Evolutionary conservation across 2,888 invertebrate species (phyloP).

Genomic region (Macrophya annulata): DNA sequence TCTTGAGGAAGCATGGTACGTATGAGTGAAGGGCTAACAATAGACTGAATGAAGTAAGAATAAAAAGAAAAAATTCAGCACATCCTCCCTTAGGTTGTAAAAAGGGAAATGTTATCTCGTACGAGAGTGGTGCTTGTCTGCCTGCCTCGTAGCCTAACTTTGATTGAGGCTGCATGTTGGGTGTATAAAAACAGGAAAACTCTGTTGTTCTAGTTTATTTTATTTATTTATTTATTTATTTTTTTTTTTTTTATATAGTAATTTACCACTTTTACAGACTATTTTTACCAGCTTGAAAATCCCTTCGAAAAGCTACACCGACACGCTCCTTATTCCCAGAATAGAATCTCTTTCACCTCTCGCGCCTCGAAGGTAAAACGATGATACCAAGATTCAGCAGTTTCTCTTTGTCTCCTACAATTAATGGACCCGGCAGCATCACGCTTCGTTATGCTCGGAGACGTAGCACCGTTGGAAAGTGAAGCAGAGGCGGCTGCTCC

Average conservation of each 20-base stretch:
- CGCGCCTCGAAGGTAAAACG: constrained; percentile 36
- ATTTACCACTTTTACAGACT: constrained; percentile 7
- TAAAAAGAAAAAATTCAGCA: constrained; percentile 32
- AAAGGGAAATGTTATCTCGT: constrained; percentile 45
- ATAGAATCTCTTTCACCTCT: constrained; percentile 38
- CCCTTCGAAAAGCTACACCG: constrained; percentile 19
- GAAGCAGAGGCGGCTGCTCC: constrained; percentile 1
- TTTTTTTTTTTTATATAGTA: not conserved
- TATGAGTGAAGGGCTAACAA: constrained; percentile 6
- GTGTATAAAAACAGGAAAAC: constrained; percentile 40
- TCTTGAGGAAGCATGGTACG: not conserved
- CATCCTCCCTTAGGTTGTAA: constrained; percentile 41
- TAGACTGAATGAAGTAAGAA: not conserved
- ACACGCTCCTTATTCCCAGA: constrained; percentile 28
- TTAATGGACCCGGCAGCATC: constrained; percentile 37
- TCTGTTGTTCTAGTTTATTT: not conserved
- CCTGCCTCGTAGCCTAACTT: constrained; percentile 19
- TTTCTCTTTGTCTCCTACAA: constrained; percentile 49
- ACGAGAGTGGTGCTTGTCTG: not conserved
- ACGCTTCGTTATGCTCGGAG: constrained; percentile 42
- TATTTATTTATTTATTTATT: not conserved
- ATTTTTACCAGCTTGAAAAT: not conserved
- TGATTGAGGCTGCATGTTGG: constrained; percentile 36
- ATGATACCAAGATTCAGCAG: constrained; percentile 49
- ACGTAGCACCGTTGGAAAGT: constrained; percentile 24